Percentiles rank a stretch among this genome's conserved stretches.
phyloP scores from a whole-genome alignment of 2,797 vertebrate species.

The Cirrhinus molitorella region DNA sequence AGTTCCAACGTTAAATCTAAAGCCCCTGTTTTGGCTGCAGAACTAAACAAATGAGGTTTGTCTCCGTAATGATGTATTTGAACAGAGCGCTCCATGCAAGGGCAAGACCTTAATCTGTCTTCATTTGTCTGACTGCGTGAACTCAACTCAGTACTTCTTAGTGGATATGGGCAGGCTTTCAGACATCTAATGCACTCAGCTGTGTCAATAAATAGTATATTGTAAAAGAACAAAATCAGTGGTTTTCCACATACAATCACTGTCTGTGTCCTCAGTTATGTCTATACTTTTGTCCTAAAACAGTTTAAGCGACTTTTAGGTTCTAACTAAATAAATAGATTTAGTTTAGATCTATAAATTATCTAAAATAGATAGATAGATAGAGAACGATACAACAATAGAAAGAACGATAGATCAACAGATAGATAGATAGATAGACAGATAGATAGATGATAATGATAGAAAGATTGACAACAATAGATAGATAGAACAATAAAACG shows the following conservation, averaged over 20 bases:
- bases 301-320: not conserved
- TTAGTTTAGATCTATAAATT: too few species aligned
- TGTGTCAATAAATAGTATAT: slow-evolving; percentile 49
- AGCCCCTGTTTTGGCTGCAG: slow-evolving; percentile 38
- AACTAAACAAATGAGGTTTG: slow-evolving; percentile 55
- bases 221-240: slow-evolving; percentile 36
- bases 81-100: slow-evolving; percentile 70
- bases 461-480: too few species aligned
- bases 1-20: slow-evolving; percentile 31
- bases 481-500: too few species aligned
- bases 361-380: too few species aligned
- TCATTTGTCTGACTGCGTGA: slow-evolving; percentile 57
- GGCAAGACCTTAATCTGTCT: slow-evolving; percentile 77
- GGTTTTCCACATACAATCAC: slow-evolving; percentile 39
- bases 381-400: too few species aligned
- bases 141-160: slow-evolving; percentile 30
- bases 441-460: too few species aligned
- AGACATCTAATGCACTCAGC: slow-evolving; percentile 26
- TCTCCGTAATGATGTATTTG: slow-evolving; percentile 77
- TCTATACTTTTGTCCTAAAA: not conserved
- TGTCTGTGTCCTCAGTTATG: slow-evolving; percentile 23
- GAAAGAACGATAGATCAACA: too few species aligned
- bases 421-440: too few species aligned
- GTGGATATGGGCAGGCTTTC: slow-evolving; percentile 29
- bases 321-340: not conserved